Percentiles rank a stretch among this genome's conserved stretches.
Conservation (phyloP, 2,113 vertebrate species). For the Cepphus grylle region DNA sequence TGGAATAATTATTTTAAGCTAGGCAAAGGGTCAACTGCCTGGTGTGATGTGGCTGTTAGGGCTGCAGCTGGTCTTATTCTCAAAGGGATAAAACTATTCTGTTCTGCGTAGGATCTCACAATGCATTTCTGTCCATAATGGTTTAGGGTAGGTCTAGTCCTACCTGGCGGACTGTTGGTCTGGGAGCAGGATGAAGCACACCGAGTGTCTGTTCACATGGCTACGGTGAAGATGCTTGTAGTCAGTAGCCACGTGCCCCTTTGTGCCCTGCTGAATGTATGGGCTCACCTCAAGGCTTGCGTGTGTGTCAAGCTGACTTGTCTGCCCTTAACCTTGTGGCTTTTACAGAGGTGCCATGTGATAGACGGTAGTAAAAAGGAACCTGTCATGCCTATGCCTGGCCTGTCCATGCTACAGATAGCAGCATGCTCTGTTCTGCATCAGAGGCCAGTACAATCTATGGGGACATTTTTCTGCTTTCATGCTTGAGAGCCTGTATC, state of each 20-base stretch:
- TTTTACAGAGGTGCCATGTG: slow-evolving; percentile 4
- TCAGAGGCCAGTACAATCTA: slow-evolving; percentile 1
- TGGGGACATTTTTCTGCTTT: background rate
- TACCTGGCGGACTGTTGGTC: background rate
- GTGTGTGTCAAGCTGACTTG: background rate
- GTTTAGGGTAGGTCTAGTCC: background rate
- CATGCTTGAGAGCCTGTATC: background rate
- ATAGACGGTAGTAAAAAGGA: background rate
- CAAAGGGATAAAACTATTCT: background rate
- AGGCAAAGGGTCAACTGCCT: background rate
- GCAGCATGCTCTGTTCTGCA: slow-evolving; percentile 11
- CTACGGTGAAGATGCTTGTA: background rate
- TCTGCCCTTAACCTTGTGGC: background rate
- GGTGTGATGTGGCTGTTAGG: background rate
- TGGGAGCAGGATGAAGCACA: background rate
- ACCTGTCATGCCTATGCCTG: background rate
- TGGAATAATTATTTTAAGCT: background rate
- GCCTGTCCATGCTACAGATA: slow-evolving; percentile 1
- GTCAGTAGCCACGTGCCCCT: background rate
- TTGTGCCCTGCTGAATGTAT: background rate
- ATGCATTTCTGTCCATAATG: fast-evolving
- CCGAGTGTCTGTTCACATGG: background rate
- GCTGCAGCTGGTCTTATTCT: background rate
- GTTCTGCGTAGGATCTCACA: background rate
- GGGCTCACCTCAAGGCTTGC: background rate